These are phyloP conservation scores for Epizoanthus rinbou DNA, from an alignment of 92 coral and sea anemone genomes.

Conservation along the genomic window DNA sequence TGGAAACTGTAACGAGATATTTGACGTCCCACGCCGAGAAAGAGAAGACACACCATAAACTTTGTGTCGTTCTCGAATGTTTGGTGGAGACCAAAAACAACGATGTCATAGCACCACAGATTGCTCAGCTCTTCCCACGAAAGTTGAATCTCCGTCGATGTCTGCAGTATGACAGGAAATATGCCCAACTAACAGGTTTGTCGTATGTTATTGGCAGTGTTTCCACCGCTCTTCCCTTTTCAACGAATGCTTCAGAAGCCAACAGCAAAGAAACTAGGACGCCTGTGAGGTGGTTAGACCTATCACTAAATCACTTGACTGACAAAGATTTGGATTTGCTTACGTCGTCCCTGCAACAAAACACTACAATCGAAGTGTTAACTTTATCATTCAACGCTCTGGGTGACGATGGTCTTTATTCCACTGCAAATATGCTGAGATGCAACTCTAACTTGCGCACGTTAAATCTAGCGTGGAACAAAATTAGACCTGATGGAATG, in stretches of 20 bases:
- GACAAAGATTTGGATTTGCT: conserved; percentile 2
- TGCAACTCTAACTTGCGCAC: not conserved
- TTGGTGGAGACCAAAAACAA: conserved; percentile 3
- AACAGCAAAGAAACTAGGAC: not conserved
- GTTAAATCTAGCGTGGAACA: conserved; percentile 17
- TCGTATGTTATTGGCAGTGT: conserved; percentile 5
- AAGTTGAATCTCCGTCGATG: conserved; percentile 14
- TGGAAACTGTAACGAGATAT: not conserved
- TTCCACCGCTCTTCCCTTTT: not conserved
- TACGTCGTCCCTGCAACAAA: conserved; percentile 4
- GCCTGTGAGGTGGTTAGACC: not conserved
- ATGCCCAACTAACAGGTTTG: conserved; percentile 3
- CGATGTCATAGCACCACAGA: not conserved
- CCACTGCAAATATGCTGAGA: not conserved
- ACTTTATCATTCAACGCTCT: not conserved
- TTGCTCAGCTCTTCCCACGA: not conserved
- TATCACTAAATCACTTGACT: not conserved
- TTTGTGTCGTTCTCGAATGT: conserved; percentile 26
- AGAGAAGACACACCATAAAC: not conserved
- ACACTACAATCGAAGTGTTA: conserved; percentile 20
- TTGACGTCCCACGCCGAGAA: not conserved
- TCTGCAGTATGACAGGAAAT: conserved; percentile 10
- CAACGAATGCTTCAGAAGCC: not conserved
- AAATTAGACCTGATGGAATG: not conserved
- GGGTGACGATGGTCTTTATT: not conserved